A percentile compares a stretch with the other conserved stretches of the same genome.
Evolutionary conservation across 2,113 vertebrate species (phyloP).

Genomic region (Elaphurus davidianus): DNA sequence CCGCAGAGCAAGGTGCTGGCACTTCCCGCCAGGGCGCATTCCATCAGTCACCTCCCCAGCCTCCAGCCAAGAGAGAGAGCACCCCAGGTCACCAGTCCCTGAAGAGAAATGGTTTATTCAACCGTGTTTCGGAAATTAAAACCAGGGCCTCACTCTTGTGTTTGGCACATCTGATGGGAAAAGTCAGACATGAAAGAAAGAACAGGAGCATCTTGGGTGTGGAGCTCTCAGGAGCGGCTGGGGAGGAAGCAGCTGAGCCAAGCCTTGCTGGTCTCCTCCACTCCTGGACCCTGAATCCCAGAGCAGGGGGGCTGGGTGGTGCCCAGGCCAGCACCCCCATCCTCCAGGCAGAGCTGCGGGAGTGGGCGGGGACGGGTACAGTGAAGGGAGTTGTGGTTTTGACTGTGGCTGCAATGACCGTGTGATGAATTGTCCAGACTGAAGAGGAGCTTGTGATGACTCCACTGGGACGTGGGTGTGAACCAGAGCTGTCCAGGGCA

Average conservation of each 20-base stretch:
- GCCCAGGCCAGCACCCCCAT: background rate
- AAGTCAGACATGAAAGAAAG: background rate
- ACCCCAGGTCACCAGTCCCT: background rate
- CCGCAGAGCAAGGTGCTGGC: background rate
- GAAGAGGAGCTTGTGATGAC: background rate
- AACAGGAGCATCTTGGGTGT: background rate
- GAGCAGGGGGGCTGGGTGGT: background rate
- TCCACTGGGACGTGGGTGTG: background rate
- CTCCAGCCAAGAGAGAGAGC: background rate
- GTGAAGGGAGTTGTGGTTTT: background rate
- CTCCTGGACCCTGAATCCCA: background rate
- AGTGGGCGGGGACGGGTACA: background rate
- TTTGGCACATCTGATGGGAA: background rate
- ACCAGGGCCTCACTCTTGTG: background rate
- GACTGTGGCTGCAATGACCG: background rate
- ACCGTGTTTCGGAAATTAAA: slow-evolving; percentile 5
- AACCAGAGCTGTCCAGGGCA: background rate
- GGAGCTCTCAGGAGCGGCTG: background rate
- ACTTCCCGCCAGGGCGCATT: background rate
- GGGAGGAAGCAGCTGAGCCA: background rate
- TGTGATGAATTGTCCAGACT: too few species aligned
- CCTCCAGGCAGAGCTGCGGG: rapidly evolving
- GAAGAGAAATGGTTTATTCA: background rate
- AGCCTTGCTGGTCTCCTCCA: background rate
- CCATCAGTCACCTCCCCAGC: background rate